Evolutionary conservation across 2,113 vertebrate genomes (phyloP), one percentile per base, ranked within the genome.

Genomic region (Castor canadensis): DNA sequence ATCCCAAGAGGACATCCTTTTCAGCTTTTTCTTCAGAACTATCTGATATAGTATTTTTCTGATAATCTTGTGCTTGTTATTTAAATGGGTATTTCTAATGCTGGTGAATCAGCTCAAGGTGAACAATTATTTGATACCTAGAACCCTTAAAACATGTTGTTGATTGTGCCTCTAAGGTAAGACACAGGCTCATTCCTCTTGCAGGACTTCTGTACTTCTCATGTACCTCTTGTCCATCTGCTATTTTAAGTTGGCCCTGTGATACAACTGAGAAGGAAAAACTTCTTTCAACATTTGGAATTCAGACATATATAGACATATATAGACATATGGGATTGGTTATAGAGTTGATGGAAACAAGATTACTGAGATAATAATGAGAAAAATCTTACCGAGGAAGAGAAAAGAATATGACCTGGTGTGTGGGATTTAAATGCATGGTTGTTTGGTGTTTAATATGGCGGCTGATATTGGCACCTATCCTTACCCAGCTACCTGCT

Each of bases 11-110:
- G 22, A 85, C 71, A 77, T 95, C 49, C 8, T 60, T 26, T 26
- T 77, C 5, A 86, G 22, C 32, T 45, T 69, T 94, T 80, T 93
- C 2, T 35, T 1, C 20, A 81, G 10, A 1, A 80, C 17, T 43
- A 20, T 75, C 32, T 28, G 60, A 38, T 19, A 89, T 12, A 91
- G 13, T 20, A 10, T 69, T 40, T 77, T 62, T 38, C 56, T 93
- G 56, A 83, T 26, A 38, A 72, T 9, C 24, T 16, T 40, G 6
- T 76, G 15, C 64, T 87, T 16, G 5, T n/a, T 49, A 54, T 40
- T 86, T 89, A 83, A 84, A 38, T 69, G 69, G 12, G 22, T 88
- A 80, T 87, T 93, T 96, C n/a, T 89, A 75, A 19, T 87, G 19
- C 30, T 81, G 49, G 20, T 47, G 15, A 95, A 52, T 71, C 17